Base-by-base conservation (phyloP, 2,888 invertebrate species). In the Dicyrtoma fusca region DNA sequence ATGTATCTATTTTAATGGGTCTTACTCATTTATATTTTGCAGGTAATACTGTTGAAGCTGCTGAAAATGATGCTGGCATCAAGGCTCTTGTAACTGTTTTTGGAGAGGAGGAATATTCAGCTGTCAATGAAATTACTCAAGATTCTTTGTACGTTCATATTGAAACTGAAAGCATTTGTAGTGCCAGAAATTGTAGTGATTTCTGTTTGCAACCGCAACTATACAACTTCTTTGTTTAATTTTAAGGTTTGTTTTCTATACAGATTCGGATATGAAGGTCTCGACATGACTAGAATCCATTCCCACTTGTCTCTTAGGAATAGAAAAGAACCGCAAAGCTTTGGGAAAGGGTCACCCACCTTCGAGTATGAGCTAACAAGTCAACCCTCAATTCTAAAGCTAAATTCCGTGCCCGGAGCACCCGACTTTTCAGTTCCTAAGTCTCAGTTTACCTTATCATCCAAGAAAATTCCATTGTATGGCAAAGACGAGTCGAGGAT, bases 11-110 rank as follows among this genome's bases (percentile, higher is more conserved):
- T n/a, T n/a, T n/a, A n/a, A n/a, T n/a, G n/a, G n/a, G 6, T 51
- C 6, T 11, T n/a, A 51, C 17, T 51, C n/a, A n/a, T 51, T 51
- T 6, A 51, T 51, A 51, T 17, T 17, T 21, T 19, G 2, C 21
- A 55, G 57, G 57, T 14, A 62, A 62, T 8, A 44, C 62, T 2
- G 13, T 45, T 17, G 62, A 62, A 5, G n/a, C 8, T 5, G 62
- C 62, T 19, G 62, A 45, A 19, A 62, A 62, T 14, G 44, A 44
- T 17, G 42, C 62, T 19, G 62, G 25, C 5, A 62, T 62, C 2
- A 14, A 23, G 19, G 62, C 44, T 13, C 14, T 62, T 17, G n/a
- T 13, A 17, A 21, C 34, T 19, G n/a, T 62, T 5, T 45, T 62
- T 10, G 62, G 62, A 19, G 62, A 62, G 14, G 44, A 44, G 5